phyloP scores from a whole-genome alignment of 2,888 invertebrate species.

The Nezara viridula region DNA sequence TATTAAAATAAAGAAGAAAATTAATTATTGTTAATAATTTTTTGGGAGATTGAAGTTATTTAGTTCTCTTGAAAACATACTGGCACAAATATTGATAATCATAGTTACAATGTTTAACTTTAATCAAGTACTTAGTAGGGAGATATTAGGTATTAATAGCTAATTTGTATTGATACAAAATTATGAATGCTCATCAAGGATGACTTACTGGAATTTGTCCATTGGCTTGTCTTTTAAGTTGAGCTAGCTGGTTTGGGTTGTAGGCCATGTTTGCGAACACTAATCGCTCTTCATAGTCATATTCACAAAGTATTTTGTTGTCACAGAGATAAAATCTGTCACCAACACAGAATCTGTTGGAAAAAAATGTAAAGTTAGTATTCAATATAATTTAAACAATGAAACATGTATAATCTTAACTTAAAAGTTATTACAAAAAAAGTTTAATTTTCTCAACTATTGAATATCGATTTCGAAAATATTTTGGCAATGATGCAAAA shows the following conservation, averaged over 20 bases:
- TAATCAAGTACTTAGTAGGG: background rate
- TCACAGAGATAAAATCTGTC: conserved; percentile 94
- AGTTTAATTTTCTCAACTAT: too few relatives aligned
- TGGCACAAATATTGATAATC: background rate
- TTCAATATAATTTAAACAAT: too few relatives aligned
- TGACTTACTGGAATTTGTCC: conserved; percentile 65
- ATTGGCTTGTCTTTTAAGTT: conserved; percentile 77
- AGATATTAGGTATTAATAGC: too few relatives aligned
- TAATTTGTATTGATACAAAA: background rate
- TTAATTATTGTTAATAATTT: background rate
- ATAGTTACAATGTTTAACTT: background rate
- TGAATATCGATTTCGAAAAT: too few relatives aligned
- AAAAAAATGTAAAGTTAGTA: background rate
- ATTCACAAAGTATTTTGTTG: conserved; percentile 94
- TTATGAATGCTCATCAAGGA: background rate
- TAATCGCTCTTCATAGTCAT: conserved; percentile 92
- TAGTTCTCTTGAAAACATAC: too few relatives aligned
- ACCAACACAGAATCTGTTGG: conserved; percentile 94
- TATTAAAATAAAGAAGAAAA: background rate
- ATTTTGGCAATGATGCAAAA: too few relatives aligned
- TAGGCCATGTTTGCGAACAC: conserved; percentile 94
- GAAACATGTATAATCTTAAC: too few relatives aligned
- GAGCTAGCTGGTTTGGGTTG: conserved; percentile 84
- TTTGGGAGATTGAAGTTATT: too few relatives aligned
- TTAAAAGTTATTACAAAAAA: too few relatives aligned